Evolutionary conservation across 2,113 vertebrate genomes (phyloP).

Genomic region (Coptodon bakossiorum): DNA sequence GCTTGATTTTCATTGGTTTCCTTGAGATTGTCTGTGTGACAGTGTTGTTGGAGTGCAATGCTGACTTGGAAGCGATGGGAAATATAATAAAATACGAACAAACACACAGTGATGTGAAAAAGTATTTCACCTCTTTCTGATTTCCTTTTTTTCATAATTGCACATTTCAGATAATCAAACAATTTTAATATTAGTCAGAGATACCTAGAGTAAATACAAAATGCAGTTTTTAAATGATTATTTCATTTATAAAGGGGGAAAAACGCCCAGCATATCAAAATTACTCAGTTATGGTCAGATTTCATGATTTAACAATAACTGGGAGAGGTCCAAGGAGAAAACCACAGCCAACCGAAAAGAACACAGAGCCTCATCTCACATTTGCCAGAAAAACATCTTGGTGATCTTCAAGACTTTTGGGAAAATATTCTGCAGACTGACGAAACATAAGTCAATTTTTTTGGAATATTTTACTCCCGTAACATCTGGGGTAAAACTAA

Average conservation of each 20-base stretch:
- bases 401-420: neutral
- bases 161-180: neutral
- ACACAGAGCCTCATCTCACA: neutral
- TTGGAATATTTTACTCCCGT: neutral
- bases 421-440: neutral
- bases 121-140: neutral
- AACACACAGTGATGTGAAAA: neutral
- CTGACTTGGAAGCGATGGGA: neutral
- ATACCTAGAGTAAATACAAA: neutral
- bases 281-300: neutral
- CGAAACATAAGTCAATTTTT: neutral
- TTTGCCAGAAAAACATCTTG: neutral
- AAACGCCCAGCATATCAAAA: neutral
- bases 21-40: neutral
- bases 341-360: neutral
- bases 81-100: neutral
- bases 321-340: neutral
- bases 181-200: neutral
- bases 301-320: neutral
- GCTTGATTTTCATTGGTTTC: neutral
- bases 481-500: neutral
- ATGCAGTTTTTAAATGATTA: neutral
- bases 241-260: rapidly evolving
- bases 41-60: neutral
- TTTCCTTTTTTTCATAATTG: neutral